Evolutionary conservation across 1,140 invertebrate species (phyloP), one percentile per base, ranked within the genome.

Genomic region (Macrobrachium rosenbergii): DNA sequence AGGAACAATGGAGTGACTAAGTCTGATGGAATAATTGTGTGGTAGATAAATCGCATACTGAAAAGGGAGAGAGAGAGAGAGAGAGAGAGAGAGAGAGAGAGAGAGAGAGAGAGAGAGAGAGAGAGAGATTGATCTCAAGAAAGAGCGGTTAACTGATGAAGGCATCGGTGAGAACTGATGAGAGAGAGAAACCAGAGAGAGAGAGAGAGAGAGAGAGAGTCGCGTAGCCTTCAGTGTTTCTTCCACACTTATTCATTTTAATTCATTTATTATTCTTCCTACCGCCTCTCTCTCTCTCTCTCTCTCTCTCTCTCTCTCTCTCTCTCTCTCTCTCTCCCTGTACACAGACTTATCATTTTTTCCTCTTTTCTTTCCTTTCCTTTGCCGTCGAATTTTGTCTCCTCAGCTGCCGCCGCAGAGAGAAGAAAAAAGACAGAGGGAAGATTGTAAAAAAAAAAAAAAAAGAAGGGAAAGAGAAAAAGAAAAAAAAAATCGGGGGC

Each of bases 311-410:
- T 28, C 23, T 21, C 23, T 28, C 23, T 21, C 11, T 52, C 67
- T 6, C 67, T 72, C 23, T 75, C 73, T 75, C 73, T 75, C 73
- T 75, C 73, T 75, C 73, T 75, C 73, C 58, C 28, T 75, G 37
- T 37, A 37, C 58, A 37, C 58, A 37, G 43, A 37, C 58, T 52
- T 75, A 37, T 75, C 73, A 45, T 52, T 75, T 52, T 75, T 52
- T 75, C 73, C 58, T 52, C n/a, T n/a, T n/a, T 75, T 52, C 58
- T 52, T 37, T 52, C 58, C 73, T 75, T 52, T 43, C 73, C 58
- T 52, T 75, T 52, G 43, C 73, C 37, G 16, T 75, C 58, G 58
- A 16, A 75, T 75, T 75, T 43, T 75, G 23, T 19, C 28, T 19
- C 28, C 23, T 14, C 14, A 73, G 69, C 14, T 5, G n/a, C 14